Base-by-base conservation (phyloP, 1,140 invertebrate genomes). In the Rhysida immarginata region DNA sequence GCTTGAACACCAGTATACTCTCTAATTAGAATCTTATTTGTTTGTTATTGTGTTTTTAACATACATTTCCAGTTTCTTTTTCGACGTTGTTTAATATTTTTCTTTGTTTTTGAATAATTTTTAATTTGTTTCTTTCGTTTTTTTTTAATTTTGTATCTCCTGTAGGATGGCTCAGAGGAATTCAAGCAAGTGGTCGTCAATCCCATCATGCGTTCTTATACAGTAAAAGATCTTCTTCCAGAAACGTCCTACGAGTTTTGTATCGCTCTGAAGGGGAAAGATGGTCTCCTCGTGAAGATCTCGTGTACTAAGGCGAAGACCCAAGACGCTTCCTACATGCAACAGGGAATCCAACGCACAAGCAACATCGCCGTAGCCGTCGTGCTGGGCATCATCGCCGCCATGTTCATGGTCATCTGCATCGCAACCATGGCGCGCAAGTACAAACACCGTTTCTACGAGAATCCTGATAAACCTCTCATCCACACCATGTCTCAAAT, bases 241-340 rank as follows among this genome's bases (percentile, higher is more conserved):
- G 56, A 63, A 2, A 73, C 69, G 1, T 63, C 57, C 0, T 75
- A 76, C 56, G 66, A 71, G 57, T 67, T 76, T 52, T 76, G 74
- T 59, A 66, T 75, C 16, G 68, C 71, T 5, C 70, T 68, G 57
- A 59, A 68, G 16, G 63, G 63, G 35, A 20, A 24, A 16, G 42
- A 58, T 51, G 51, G 46, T 24, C 23, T 60, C 27, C 62, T 59
- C 21, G 65, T 72, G 29, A 65, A 65, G 56, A 62, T 74, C 13
- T 67, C 73, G 25, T 75, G 74, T 60, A 64, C 65, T 14, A 62
- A 62, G 45, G 65, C 68, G 16, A 60, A 52, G 24, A 67, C 63
- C 16, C 59, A 54, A 46, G 63, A 57, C 42, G 58, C 57, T 14
- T 59, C 50, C 29, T 66, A 62, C 48, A 63, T 67, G 55, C 46